These are phyloP conservation scores for Bombus pyrosoma DNA, from an alignment of 1,140 invertebrate genomes.

Conservation along the genomic window DNA sequence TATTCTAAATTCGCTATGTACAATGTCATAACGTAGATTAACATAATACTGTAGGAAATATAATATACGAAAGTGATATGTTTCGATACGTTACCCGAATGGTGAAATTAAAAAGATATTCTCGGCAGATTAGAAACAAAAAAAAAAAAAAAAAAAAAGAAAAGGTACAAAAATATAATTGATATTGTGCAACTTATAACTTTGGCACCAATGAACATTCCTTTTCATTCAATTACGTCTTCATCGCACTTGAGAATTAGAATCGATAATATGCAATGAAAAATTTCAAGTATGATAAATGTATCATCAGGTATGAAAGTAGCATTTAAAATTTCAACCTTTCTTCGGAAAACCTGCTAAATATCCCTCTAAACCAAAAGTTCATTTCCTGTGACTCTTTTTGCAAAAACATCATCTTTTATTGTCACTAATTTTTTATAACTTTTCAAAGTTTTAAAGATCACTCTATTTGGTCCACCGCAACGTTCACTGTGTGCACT, in stretches of 20 bases:
- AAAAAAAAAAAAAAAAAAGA: too few species aligned
- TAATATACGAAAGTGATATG: neutral
- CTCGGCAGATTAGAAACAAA: neutral
- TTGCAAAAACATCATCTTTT: neutral
- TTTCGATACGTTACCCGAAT: neutral
- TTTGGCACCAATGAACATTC: slow-evolving; percentile 8
- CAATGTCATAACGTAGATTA: neutral
- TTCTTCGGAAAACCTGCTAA: neutral
- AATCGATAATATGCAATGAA: neutral
- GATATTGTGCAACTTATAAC: neutral
- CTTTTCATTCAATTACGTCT: neutral
- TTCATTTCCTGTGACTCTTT: too few species aligned
- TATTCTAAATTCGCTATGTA: neutral
- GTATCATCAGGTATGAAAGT: slow-evolving; percentile 25
- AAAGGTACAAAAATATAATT: neutral
- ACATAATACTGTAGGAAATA: neutral
- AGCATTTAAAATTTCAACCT: neutral
- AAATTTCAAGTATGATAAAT: neutral
- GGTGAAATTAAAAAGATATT: neutral
- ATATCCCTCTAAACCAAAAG: neutral
- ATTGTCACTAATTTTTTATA: neutral
- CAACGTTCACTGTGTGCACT: slow-evolving; percentile 58
- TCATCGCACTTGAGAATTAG: too few species aligned
- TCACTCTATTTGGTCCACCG: slow-evolving; percentile 34
- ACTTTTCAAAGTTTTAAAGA: too few species aligned